Conservation (phyloP, 2,888 invertebrate species). For the Nipponacmea schrenckii region DNA sequence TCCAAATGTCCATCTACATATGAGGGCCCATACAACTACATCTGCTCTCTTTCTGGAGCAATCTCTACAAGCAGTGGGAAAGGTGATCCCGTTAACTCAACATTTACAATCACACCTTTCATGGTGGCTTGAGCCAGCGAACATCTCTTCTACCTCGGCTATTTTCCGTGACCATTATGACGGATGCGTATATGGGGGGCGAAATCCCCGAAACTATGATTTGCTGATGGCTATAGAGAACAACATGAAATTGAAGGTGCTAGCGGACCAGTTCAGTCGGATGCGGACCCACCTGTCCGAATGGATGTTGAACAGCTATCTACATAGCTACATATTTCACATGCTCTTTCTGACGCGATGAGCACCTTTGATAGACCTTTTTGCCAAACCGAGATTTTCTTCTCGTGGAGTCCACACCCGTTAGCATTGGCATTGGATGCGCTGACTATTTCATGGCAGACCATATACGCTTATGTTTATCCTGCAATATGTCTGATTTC, state of each 20-base stretch:
- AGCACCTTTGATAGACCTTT: no score
- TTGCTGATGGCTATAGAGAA: no score
- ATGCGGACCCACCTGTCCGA: slow-evolving; percentile 22
- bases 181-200: slow-evolving; percentile 13
- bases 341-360: no score
- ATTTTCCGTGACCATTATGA: slow-evolving; percentile 1
- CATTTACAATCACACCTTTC: neutral
- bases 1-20: slow-evolving; percentile 15
- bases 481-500: slow-evolving; percentile 16
- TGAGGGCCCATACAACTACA: slow-evolving; percentile 14
- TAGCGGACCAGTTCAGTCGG: slow-evolving; percentile 20
- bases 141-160: neutral
- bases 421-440: slow-evolving; percentile 19
- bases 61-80: neutral
- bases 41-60: slow-evolving; percentile 2
- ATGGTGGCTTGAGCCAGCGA: neutral
- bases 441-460: slow-evolving; percentile 19
- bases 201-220: neutral
- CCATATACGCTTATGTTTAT: slow-evolving; percentile 20
- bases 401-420: slow-evolving; percentile 9
- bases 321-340: slow-evolving; percentile 11
- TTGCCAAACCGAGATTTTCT: slow-evolving; percentile 15
- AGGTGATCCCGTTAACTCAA: neutral
- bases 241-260: no score
- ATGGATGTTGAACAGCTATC: slow-evolving; percentile 26